Conservation (phyloP, 92 coral and sea anemone genomes). For the Umimayanthus chanpuru region DNA sequence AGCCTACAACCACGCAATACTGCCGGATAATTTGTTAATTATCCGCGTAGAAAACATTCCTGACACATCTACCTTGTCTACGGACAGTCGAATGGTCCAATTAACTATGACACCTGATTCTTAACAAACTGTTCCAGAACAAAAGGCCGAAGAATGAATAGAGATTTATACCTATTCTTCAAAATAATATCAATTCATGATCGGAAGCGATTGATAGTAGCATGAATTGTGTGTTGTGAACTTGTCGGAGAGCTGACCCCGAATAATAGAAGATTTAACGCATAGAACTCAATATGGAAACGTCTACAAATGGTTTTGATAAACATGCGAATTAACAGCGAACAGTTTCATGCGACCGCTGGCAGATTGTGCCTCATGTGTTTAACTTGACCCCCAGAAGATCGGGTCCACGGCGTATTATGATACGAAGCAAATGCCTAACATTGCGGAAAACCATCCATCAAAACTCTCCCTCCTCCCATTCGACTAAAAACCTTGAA, state of each 20-base stretch:
- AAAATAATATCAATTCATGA: constrained; percentile 11
- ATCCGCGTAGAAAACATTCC: constrained; percentile 4
- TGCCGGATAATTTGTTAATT: neutral
- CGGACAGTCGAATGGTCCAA: constrained; percentile 3
- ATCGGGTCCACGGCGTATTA: neutral
- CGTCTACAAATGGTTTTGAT: constrained; percentile 29
- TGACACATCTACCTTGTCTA: neutral
- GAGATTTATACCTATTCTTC: constrained; percentile 34
- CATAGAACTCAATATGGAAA: neutral
- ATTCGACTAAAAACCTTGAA: constrained; percentile 30
- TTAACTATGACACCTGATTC: constrained; percentile 39
- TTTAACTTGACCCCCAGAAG: constrained; percentile 28
- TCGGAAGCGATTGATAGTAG: constrained; percentile 1
- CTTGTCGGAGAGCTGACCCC: constrained; percentile 25
- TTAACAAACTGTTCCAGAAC: constrained; percentile 28
- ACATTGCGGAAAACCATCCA: constrained; percentile 44
- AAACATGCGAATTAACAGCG: constrained; percentile 30
- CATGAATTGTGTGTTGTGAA: neutral
- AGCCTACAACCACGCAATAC: constrained; percentile 20
- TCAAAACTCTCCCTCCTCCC: constrained; percentile 42
- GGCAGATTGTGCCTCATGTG: neutral
- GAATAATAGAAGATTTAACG: neutral
- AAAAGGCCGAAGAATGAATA: constrained; percentile 19
- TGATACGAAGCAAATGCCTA: constrained; percentile 43
- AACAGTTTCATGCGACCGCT: neutral